phyloP scores from a whole-genome alignment of 1,140 invertebrate species.

The Argopecten irradians region DNA sequence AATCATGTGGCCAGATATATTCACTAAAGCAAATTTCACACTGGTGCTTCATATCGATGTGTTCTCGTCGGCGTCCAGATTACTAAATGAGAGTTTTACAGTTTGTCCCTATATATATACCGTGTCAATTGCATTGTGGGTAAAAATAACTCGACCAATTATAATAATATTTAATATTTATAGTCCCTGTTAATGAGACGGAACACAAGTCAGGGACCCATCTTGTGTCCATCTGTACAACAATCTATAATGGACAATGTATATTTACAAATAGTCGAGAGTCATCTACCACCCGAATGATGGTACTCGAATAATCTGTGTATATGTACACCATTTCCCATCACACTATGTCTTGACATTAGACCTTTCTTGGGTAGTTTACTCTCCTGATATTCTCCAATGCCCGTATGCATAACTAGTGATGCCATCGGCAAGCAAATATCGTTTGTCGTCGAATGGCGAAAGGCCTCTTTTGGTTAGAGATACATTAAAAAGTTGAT shows the following conservation, averaged over 20 bases:
- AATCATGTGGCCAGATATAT: too few relatives aligned
- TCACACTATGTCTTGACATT: neutral
- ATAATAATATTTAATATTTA: too few relatives aligned
- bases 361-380: neutral
- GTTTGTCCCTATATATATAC: too few relatives aligned
- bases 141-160: too few relatives aligned
- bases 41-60: too few relatives aligned
- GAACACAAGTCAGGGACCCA: too few relatives aligned
- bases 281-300: neutral
- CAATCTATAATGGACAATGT: neutral
- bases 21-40: too few relatives aligned
- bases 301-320: neutral
- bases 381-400: neutral
- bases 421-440: neutral
- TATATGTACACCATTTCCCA: neutral
- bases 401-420: neutral
- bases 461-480: conserved; percentile 33
- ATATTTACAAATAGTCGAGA: neutral
- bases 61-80: too few relatives aligned
- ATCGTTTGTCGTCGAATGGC: conserved; percentile 33
- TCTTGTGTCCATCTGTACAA: too few relatives aligned
- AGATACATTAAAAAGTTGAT: conserved; percentile 28
- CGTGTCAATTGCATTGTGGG: too few relatives aligned
- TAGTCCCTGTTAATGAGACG: too few relatives aligned
- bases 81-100: too few relatives aligned